Base-by-base conservation (phyloP, 30 jellyfish, hydroid and myxozoan genomes). In the Pseudorhiza aurosa region DNA sequence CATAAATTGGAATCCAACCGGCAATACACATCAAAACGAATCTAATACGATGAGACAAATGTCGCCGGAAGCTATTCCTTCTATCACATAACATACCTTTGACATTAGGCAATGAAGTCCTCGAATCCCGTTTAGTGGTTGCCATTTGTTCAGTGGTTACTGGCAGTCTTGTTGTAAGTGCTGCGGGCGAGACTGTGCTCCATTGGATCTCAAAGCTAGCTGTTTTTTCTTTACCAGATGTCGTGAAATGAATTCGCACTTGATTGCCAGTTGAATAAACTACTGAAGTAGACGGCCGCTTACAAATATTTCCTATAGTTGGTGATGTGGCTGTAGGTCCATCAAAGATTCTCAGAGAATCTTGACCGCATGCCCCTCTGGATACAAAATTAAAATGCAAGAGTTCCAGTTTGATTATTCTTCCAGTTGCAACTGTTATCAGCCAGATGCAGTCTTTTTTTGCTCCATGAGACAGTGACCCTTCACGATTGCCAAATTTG, bases 381-480 rank as follows among this genome's bases (percentile, higher is more conserved):
- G 29, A 73, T 72, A 72, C 96, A 31, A 85, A 28, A 18, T 72
- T 72, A 49, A 85, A 74, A 53, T 44, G 62, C 15, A 25, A 75
- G 68, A 65, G 73, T 3, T 37, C 37, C 14, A 67, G 32, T 27
- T 55, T 62, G 69, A 69, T 36, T 33, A 12, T 58, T 27, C 30
- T 11, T 12, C 64, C 85, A 32, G 39, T 65, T 6, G 29, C 39
- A 4, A 85, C 96, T 40, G 80, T 32, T 0, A 85, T 74, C 17
- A 60, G 39, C 86, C 87, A 85, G 8, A 35, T 30, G 64, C 96
- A 85, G 21, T 85, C 85, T 24, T 62, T 72, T 43, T 85, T 72
- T 19, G 93, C 80, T 28, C 56, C 50, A 49, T 81, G 68, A 31
- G 31, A 65, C 1, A 85, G 37, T 2, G 85, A 57, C 0, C 8